Evolutionary conservation across 2,888 invertebrate genomes (phyloP), one percentile per base, ranked within the genome.

Genomic region (Lasioglossum leucozonium): DNA sequence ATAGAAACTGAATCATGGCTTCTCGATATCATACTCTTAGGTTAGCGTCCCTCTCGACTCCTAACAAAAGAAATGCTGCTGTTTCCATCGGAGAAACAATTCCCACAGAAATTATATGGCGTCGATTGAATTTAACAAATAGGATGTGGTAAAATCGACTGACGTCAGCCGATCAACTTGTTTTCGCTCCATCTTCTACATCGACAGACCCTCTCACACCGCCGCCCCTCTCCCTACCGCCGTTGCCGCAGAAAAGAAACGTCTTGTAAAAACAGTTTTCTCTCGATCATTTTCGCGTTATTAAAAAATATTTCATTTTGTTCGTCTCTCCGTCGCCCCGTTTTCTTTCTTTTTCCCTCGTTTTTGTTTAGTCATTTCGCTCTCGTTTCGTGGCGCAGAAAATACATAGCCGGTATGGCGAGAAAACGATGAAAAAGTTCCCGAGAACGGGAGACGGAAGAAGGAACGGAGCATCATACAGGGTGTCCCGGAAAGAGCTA

Each of bases 281-380:
- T 71, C 71, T 55, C 77, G 37, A 83, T 81, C 67, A 82, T 83
- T 88, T 62, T 75, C 79, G 77, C 88, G 78, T 88, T 91, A 91
- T 88, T 90, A 91, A 91, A 86, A 91, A 91, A 91, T 91, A 91
- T 90, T 88, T 91, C 84, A 84, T 90, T 77, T 89, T 77, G 72
- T 80, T 85, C 73, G 73, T 83, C 86, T 79, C 79, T 86, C 77
- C 77, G 62, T 65, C 84, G 62, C 74, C 83, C 75, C 18, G 67
- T 65, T 34, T 3, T 34, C 34, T 34, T 34, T 34, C 34, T 34
- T 34, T 34, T 34, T n/a, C 26, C n/a, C n/a, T n/a, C n/a, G n/a
- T 42, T 82, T 55, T 74, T 47, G 16, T 81, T 77, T 47, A 55
- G 18, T 73, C 13, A 71, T 71, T 30, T 71, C 34, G 51, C 44